Conservation (phyloP, 2,113 vertebrate genomes). For the Murina feae region DNA sequence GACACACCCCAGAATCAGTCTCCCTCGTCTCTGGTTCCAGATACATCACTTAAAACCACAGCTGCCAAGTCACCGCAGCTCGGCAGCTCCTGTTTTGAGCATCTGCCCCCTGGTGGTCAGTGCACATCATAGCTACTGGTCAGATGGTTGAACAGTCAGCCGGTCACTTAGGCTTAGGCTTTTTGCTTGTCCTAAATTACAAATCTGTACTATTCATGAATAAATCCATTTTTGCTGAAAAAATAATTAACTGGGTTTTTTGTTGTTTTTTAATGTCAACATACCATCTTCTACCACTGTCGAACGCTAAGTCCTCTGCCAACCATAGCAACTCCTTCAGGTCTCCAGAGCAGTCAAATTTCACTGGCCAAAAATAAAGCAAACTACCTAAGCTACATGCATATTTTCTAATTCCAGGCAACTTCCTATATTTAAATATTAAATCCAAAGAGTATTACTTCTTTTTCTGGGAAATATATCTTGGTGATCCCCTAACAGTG, state of each 20-base stretch:
- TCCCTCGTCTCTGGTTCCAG: no score
- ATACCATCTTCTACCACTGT: neutral
- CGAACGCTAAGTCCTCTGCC: neutral
- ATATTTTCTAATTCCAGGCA: neutral
- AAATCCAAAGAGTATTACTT: neutral
- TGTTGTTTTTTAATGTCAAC: neutral
- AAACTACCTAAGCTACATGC: neutral
- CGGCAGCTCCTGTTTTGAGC: no score
- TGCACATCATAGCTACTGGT: no score
- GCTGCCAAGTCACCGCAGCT: no score
- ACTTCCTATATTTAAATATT: neutral
- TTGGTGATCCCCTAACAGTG: neutral
- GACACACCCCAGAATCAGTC: no score
- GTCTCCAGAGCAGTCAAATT: neutral
- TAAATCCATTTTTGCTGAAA: neutral
- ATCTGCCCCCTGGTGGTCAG: no score
- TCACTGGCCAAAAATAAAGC: neutral
- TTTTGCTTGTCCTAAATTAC: neutral
- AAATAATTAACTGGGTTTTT: neutral
- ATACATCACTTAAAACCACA: no score
- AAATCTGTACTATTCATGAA: neutral
- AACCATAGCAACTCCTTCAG: accelerated
- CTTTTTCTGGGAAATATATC: neutral
- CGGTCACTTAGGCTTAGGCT: no score
- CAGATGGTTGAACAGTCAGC: no score